phyloP scores from a whole-genome alignment of 1,140 invertebrate species.

The Drosophila pruinosa region DNA sequence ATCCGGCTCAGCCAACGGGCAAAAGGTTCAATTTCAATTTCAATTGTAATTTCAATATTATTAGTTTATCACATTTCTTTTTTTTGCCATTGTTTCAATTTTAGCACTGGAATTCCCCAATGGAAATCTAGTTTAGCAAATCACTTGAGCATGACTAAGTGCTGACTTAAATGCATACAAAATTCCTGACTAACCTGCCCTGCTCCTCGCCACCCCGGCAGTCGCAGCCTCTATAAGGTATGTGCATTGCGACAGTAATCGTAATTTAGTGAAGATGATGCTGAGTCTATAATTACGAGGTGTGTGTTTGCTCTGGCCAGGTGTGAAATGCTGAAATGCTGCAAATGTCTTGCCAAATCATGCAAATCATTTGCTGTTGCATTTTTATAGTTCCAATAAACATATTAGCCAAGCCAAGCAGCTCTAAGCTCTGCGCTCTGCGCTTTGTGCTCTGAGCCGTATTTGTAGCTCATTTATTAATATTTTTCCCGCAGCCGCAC shows the following conservation, averaged over 20 bases:
- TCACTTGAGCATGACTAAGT: conserved; percentile 78
- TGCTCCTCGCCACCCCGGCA: not conserved
- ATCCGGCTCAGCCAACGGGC: conserved; percentile 51
- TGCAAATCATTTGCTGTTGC: conserved; percentile 64
- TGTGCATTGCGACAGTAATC: conserved; percentile 16
- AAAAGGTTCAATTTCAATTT: conserved; percentile 43
- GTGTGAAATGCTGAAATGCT: conserved; percentile 68
- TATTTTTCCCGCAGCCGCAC: conserved; percentile 55
- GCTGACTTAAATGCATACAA: conserved; percentile 76
- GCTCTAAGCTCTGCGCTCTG: not conserved
- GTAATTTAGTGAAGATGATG: conserved; percentile 65
- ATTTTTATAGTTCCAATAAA: conserved; percentile 72
- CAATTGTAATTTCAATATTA: conserved; percentile 70
- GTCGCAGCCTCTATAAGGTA: not conserved
- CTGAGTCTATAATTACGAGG: conserved; percentile 15
- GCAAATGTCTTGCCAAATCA: conserved; percentile 62
- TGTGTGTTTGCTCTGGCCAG: conserved; percentile 40
- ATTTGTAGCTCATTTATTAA: conserved; percentile 68
- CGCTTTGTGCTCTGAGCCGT: conserved; percentile 26
- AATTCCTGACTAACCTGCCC: conserved; percentile 40
- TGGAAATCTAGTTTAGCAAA: conserved; percentile 79
- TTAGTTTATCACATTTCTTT: conserved; percentile 43
- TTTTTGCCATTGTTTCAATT: conserved; percentile 61
- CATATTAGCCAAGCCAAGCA: conserved; percentile 58
- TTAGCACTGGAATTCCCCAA: conserved; percentile 29